Conservation (phyloP, 2,888 invertebrate genomes). For the Hedya salicella region DNA sequence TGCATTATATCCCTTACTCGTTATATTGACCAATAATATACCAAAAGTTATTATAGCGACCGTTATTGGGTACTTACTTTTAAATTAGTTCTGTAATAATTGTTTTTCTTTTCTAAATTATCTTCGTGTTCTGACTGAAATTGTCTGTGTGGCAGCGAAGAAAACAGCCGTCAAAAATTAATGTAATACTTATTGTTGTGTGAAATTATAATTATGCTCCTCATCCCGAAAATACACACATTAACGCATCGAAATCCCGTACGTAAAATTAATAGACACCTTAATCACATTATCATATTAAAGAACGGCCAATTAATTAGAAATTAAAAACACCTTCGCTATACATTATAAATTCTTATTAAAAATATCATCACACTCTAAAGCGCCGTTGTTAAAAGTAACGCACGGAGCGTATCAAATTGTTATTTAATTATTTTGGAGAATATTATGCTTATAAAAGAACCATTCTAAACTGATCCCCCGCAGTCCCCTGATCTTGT, state of each 20-base stretch:
- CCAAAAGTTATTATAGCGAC: too few relatives aligned
- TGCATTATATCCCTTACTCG: too few relatives aligned
- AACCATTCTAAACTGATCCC: conserved; percentile 22
- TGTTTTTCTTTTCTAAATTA: too few relatives aligned
- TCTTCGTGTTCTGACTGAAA: too few relatives aligned
- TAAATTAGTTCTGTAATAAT: too few relatives aligned
- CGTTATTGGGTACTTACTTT: too few relatives aligned
- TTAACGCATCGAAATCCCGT: neutral
- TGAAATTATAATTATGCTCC: too few relatives aligned
- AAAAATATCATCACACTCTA: conserved; percentile 40
- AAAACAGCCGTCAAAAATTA: too few relatives aligned
- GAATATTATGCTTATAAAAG: conserved; percentile 37
- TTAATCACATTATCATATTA: conserved; percentile 13
- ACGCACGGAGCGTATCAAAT: conserved; percentile 43
- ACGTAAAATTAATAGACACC: neutral
- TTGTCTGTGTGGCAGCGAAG: too few relatives aligned
- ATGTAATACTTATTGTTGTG: too few relatives aligned
- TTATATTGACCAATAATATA: too few relatives aligned
- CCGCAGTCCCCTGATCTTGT: neutral
- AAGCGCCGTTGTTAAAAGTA: conserved; percentile 38
- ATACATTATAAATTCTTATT: conserved; percentile 41
- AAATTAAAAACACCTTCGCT: conserved; percentile 34
- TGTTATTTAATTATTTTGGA: conserved; percentile 44
- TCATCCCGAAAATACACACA: too few relatives aligned
- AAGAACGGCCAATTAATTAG: conserved; percentile 30